Evolutionary conservation across 2,797 vertebrate species (phyloP).

Genomic region (Sus cebifrons): DNA sequence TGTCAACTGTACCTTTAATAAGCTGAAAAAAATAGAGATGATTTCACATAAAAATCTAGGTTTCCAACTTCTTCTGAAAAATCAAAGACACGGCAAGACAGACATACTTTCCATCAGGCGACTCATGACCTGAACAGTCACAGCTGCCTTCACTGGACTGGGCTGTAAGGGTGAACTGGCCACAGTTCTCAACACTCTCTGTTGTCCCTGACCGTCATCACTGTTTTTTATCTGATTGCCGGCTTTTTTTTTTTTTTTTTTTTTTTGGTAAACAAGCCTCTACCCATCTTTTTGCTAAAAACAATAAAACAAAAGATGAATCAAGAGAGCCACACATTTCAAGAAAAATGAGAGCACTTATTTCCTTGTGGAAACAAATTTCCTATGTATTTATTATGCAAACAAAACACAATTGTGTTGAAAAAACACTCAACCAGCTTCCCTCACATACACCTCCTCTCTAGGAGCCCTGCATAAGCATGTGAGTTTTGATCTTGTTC

Average conservation of each 20-base stretch:
- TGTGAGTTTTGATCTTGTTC: not conserved
- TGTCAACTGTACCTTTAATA: not conserved
- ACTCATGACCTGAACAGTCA: not conserved
- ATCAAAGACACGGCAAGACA: not conserved
- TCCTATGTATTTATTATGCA: not conserved
- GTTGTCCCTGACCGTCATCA: not conserved
- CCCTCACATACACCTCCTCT: not conserved
- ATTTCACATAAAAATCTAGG: not conserved
- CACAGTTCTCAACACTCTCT: not conserved
- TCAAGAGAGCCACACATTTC: not conserved
- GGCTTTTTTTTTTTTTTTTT: not conserved
- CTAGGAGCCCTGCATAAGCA: not conserved
- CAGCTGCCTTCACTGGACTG: accelerated
- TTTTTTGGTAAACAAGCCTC: not conserved
- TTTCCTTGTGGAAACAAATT: conserved; percentile 15
- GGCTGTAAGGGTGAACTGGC: not conserved
- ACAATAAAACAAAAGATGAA: not conserved
- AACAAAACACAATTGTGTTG: not conserved
- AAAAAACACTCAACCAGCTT: not conserved
- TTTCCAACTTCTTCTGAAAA: conserved; percentile 23
- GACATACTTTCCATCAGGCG: not conserved
- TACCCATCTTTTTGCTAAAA: not conserved
- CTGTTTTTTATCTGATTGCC: not conserved
- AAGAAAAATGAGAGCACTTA: not conserved
- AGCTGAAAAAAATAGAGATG: not conserved